Conservation (phyloP, 2,888 invertebrate species). For the Euplexia lucipara region DNA sequence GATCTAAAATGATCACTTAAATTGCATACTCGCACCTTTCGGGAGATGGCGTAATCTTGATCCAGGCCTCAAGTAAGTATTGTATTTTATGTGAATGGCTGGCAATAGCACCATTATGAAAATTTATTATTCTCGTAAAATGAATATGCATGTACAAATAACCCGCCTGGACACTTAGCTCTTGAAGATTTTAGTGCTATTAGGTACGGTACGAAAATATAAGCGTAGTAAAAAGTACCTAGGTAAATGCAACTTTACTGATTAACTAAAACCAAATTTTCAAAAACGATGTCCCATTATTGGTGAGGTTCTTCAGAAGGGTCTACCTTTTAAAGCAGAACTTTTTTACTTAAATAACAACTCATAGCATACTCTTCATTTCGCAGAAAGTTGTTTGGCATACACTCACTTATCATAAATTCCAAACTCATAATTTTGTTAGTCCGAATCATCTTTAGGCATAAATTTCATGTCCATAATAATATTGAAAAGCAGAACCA, state of each 20-base stretch:
- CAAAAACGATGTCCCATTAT: no score
- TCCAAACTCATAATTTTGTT: no score
- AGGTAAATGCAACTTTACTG: constrained; percentile 6
- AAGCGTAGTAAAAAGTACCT: constrained; percentile 10
- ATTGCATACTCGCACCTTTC: constrained; percentile 42
- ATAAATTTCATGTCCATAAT: no score
- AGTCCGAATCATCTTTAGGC: no score
- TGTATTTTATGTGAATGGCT: constrained; percentile 47
- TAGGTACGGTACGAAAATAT: not conserved
- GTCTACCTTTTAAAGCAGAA: no score
- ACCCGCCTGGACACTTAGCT: constrained; percentile 5
- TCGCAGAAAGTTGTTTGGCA: no score
- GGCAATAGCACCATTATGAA: constrained; percentile 26
- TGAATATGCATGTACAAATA: constrained; percentile 18
- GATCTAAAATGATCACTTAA: constrained; percentile 45
- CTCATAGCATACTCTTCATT: no score
- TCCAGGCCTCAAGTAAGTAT: constrained; percentile 17
- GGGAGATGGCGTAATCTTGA: constrained; percentile 49
- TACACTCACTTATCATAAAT: no score
- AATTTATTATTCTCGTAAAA: constrained; percentile 47
- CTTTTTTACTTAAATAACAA: no score
- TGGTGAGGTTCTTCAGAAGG: no score
- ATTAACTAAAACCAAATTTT: not conserved
- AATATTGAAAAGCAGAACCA: no score
- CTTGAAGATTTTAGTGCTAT: constrained; percentile 3